phyloP scores from a whole-genome alignment of 2,797 vertebrate species.

The Aphelocoma californica region DNA sequence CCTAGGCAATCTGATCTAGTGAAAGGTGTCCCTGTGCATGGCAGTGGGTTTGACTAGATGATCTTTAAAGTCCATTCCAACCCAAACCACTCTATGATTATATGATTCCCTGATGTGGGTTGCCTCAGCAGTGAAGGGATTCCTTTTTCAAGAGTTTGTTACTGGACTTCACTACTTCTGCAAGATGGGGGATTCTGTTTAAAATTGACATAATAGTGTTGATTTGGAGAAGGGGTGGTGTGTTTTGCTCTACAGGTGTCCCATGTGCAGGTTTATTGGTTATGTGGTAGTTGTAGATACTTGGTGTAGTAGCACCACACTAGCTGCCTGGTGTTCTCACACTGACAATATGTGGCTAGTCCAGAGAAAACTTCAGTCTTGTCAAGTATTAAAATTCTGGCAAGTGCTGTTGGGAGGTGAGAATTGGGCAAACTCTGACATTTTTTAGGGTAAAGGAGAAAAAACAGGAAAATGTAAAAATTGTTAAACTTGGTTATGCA shows the following conservation, averaged over 20 bases:
- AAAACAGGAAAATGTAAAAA: not conserved
- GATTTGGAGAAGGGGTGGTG: not conserved
- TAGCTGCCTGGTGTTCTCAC: not conserved
- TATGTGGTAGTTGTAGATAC: not conserved
- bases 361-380: not conserved
- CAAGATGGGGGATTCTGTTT: not conserved
- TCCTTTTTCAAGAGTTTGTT: not conserved
- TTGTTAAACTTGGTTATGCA: fast-evolving
- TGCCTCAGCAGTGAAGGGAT: not conserved
- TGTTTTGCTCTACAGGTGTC: not conserved
- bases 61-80: not conserved
- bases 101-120: not conserved
- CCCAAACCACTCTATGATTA: not conserved
- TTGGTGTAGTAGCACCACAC: fast-evolving
- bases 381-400: not conserved
- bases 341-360: not conserved
- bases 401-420: fast-evolving
- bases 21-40: not conserved
- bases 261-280: not conserved
- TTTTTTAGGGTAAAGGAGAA: not conserved
- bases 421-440: not conserved
- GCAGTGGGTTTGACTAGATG: not conserved
- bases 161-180: not conserved
- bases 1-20: not conserved
- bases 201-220: not conserved